Percentiles rank a stretch among this genome's conserved stretches.
Evolutionary conservation across 2,888 invertebrate species (phyloP).

Genomic region (Pristionchus mayeri): DNA sequence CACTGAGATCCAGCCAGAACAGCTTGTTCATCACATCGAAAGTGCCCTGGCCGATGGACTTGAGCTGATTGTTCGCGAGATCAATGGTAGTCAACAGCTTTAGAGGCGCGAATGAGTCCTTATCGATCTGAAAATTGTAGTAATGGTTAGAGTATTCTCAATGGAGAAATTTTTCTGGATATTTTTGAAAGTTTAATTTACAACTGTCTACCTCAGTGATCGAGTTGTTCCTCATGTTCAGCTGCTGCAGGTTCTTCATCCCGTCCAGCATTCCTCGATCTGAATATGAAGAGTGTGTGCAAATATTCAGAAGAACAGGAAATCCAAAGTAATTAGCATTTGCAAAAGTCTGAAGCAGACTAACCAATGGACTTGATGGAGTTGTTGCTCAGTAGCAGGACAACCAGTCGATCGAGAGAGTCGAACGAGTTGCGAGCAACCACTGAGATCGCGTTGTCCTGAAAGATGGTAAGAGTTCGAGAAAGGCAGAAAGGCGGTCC

Average conservation of each 20-base stretch:
- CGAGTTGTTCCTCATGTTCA: conserved; percentile 68
- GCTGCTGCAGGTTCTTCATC: conserved; percentile 82
- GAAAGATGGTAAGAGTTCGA: not conserved
- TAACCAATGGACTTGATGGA: conserved; percentile 83
- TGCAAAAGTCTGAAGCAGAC: not conserved
- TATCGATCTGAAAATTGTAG: conserved; percentile 46
- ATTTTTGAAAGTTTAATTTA: not conserved
- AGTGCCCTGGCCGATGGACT: conserved; percentile 82
- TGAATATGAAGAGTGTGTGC: conserved; percentile 51
- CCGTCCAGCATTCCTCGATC: conserved; percentile 78
- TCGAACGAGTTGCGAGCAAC: conserved; percentile 75
- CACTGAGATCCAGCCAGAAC: conserved; percentile 73
- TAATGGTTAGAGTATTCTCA: not conserved
- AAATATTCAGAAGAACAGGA: not conserved
- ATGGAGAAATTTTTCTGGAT: not conserved
- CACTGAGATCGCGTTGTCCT: conserved; percentile 70
- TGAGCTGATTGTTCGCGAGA: conserved; percentile 83
- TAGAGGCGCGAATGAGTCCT: conserved; percentile 64
- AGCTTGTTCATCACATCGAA: conserved; percentile 66
- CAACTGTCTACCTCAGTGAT: conserved; percentile 55
- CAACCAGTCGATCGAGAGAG: conserved; percentile 82
- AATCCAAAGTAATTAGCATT: no score
- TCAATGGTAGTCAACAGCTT: conserved; percentile 69
- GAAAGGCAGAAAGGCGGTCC: no score
- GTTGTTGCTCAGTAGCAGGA: conserved; percentile 86